Evolutionary conservation across 2,797 vertebrate genomes (phyloP).

Genomic region (Chiloscyllium punctatum): DNA sequence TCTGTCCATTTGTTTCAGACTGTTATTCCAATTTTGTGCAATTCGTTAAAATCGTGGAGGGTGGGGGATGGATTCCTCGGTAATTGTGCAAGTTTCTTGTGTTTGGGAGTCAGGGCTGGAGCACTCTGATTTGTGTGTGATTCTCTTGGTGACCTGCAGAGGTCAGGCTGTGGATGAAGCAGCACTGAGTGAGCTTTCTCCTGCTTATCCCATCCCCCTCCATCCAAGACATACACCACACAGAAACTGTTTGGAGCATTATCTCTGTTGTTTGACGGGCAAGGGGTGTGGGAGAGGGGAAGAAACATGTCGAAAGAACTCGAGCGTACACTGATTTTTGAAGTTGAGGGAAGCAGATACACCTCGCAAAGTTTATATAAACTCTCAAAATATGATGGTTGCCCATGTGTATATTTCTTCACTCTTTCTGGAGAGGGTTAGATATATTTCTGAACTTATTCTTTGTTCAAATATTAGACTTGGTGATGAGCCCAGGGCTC

Average conservation of each 20-base stretch:
- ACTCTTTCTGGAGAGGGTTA: neutral
- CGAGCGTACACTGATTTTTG: neutral
- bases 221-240: no score
- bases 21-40: neutral
- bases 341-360: neutral
- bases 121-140: neutral
- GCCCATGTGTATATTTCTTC: neutral
- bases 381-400: neutral
- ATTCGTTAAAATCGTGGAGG: no score
- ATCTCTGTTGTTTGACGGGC: neutral
- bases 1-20: neutral
- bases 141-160: conserved; percentile 25
- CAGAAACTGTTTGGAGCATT: neutral
- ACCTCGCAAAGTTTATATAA: neutral
- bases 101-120: neutral
- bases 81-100: neutral
- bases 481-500: neutral
- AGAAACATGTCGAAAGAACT: neutral
- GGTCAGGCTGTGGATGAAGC: neutral
- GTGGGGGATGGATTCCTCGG: neutral
- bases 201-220: neutral
- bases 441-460: neutral
- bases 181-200: neutral
- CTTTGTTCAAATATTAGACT: neutral
- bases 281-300: neutral